A percentile compares a stretch with the other conserved stretches of the same genome.
phyloP scores from a whole-genome alignment of 2,797 vertebrate species.

The Pantherophis alleghaniensis region DNA sequence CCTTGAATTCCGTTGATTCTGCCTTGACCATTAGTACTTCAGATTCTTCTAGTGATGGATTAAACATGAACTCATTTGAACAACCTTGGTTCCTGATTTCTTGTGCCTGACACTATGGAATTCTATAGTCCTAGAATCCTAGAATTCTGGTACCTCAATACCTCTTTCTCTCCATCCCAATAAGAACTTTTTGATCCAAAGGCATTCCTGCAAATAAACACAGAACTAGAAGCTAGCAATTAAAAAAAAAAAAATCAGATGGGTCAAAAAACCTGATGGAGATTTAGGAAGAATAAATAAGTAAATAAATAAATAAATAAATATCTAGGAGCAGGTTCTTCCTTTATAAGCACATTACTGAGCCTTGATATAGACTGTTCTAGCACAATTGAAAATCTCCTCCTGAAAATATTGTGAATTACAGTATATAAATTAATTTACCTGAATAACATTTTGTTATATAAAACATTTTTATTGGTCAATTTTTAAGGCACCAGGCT shows the following conservation, averaged over 20 bases:
- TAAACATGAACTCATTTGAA: not conserved
- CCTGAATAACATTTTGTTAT: slow-evolving; percentile 41
- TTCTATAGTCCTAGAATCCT: not conserved
- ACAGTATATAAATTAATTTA: slow-evolving; percentile 32
- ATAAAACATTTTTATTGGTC: slow-evolving; percentile 33
- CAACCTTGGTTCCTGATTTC: not conserved
- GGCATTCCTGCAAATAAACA: not conserved
- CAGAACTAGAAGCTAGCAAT: not conserved
- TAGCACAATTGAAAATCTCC: slow-evolving; percentile 57
- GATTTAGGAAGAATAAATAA: not conserved
- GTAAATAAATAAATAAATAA: no score
- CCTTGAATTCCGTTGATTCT: not conserved
- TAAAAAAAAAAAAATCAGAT: not conserved
- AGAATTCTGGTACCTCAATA: not conserved
- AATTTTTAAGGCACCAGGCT: not conserved
- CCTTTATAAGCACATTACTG: not conserved
- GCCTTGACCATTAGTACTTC: not conserved
- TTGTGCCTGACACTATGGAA: not conserved
- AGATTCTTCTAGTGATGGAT: not conserved
- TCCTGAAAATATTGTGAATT: slow-evolving; percentile 52
- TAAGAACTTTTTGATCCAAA: not conserved
- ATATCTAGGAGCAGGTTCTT: not conserved
- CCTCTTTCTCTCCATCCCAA: not conserved
- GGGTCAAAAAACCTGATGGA: not conserved
- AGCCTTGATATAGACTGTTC: slow-evolving; percentile 37